A percentile compares a stretch with the other conserved stretches of the same genome.
Conservation (phyloP, 2,797 vertebrate species). For the Lemur catta region DNA sequence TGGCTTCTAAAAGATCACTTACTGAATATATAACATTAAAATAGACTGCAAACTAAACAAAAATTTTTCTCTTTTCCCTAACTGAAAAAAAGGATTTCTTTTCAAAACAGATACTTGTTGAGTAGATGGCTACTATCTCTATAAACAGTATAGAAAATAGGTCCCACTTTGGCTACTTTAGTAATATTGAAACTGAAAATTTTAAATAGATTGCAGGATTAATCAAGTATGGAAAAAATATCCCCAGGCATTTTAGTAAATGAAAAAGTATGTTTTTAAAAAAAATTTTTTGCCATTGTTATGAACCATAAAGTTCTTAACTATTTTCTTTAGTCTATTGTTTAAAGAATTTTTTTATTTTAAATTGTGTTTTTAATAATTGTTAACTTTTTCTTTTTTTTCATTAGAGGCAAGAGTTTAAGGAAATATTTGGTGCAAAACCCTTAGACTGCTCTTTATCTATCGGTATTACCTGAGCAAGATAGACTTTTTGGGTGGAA, state of each 20-base stretch:
- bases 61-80: conserved; percentile 61
- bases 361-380: neutral
- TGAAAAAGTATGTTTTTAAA: conserved; percentile 46
- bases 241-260: conserved; percentile 67
- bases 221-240: conserved; percentile 78
- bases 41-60: conserved; percentile 66
- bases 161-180: conserved; percentile 76
- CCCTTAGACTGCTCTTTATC: neutral
- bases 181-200: conserved; percentile 78
- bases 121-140: conserved; percentile 54
- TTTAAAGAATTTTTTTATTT: neutral
- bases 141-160: conserved; percentile 67
- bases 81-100: conserved; percentile 63
- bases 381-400: conserved; percentile 8
- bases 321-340: neutral
- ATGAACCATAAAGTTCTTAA: neutral
- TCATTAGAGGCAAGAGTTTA: conserved; percentile 30
- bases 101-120: conserved; percentile 71
- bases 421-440: conserved; percentile 6
- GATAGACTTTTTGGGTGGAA: neutral
- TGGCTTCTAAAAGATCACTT: conserved; percentile 54
- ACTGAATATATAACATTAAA: conserved; percentile 67
- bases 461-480: neutral
- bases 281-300: conserved; percentile 37
- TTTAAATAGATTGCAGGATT: conserved; percentile 75